A percentile compares a stretch with the other conserved stretches of the same genome.
phyloP scores from a whole-genome alignment of 2,113 vertebrate species.

The Dipodomys spectabilis region DNA sequence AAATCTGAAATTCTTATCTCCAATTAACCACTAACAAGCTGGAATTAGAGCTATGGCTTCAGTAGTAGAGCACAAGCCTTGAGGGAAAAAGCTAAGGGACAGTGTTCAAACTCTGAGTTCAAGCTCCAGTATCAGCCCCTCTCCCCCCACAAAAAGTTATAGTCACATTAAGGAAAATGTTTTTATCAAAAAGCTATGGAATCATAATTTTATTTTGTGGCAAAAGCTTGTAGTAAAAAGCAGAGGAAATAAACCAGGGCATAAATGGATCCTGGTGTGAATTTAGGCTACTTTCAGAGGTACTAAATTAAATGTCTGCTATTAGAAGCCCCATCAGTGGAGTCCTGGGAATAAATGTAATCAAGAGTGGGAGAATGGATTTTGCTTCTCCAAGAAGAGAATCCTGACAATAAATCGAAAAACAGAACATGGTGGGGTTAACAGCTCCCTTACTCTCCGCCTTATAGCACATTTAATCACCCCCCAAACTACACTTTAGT shows the following conservation, averaged over 20 bases:
- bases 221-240: background rate
- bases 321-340: background rate
- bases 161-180: background rate
- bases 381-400: background rate
- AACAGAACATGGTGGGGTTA: background rate
- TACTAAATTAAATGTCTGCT: background rate
- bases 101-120: no score
- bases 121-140: no score
- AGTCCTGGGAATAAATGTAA: background rate
- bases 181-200: background rate
- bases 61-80: no score
- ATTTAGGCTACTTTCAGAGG: background rate
- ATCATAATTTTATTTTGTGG: conserved; percentile 5
- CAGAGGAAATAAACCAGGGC: background rate
- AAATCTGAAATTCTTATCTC: no score
- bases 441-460: background rate
- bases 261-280: background rate
- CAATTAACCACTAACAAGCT: no score
- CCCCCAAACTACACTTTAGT: background rate
- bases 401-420: background rate
- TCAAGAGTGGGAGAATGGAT: background rate
- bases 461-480: background rate
- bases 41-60: no score
- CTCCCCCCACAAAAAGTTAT: background rate
- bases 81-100: no score